Conservation (phyloP, 2,113 vertebrate genomes). For the Limnothrissa miodon region DNA sequence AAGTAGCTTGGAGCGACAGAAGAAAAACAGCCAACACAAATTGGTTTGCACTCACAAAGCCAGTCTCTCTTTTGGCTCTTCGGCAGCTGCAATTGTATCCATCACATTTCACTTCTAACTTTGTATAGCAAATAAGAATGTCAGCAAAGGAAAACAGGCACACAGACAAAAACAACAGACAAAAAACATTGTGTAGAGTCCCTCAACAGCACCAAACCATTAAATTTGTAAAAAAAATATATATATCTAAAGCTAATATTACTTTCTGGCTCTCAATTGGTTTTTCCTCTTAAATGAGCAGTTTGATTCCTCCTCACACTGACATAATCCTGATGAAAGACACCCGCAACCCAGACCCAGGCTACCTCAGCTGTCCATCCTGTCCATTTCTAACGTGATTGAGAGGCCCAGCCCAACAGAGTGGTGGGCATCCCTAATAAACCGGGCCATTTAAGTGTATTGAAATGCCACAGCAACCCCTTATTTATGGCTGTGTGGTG, state of each 20-base stretch:
- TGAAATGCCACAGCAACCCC: neutral
- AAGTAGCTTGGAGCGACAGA: neutral
- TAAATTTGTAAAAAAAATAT: neutral
- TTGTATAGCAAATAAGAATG: neutral
- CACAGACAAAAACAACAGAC: neutral
- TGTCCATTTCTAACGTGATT: neutral
- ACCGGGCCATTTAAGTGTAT: neutral
- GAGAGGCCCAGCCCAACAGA: neutral
- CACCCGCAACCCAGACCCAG: neutral
- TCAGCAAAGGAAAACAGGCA: neutral
- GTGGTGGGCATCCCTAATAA: neutral
- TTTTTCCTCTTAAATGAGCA: neutral
- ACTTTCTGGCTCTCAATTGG: neutral
- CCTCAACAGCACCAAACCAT: neutral
- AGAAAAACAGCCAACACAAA: slow-evolving; percentile 5
- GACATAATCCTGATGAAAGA: neutral
- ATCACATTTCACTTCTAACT: neutral
- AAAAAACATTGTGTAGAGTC: neutral
- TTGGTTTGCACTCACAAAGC: neutral
- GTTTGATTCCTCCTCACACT: neutral
- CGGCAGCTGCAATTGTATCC: neutral
- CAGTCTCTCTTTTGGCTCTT: neutral
- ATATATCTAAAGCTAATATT: neutral
- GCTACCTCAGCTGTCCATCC: neutral
- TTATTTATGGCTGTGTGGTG: neutral